Evolutionary conservation across 2,113 vertebrate species (phyloP), one percentile per base, ranked within the genome.

Genomic region (Rostratula benghalensis): DNA sequence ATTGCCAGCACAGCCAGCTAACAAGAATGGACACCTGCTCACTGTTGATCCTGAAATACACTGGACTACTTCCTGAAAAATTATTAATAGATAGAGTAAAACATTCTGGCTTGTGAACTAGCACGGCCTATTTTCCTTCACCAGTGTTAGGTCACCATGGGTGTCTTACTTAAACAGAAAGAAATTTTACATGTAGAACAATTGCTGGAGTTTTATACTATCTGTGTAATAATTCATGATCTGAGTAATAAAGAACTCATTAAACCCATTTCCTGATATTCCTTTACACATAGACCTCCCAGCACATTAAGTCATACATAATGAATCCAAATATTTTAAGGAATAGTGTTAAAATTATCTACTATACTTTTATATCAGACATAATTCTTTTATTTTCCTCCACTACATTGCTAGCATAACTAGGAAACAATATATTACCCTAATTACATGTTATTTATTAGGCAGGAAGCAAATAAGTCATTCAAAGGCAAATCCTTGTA

Each of bases 381-480:
- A 97, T 97, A 22, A 91, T 94, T 89, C 93, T 96, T 97, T 98
- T 97, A 96, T 97, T 98, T 98, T 76, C 63, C 76, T 94, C 93
- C 50, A 76, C 82, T 97, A 94, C 93, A 89, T 93, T 96, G 90
- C 83, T 95, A 97, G 70, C 88, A 94, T 97, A 97, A 97, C 91
- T 90, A 96, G 94, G 96, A 98, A 98, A 97, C 97, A 97, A 98
- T 97, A 97, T 97, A 98, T 98, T 98, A 97, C 94, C 93, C 96
- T 98, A 98, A 98, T 98, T 98, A 97, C 95, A 94, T 92, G 93
- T 97, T 98, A 98, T 98, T 98, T 98, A 98, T 98, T 98, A 97
- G 94, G 94, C 95, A 96, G 97, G 63, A 97, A 98, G 93, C 79
- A 98, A 98, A 97, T 98, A 98, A 98, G 96, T 98, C 92, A 98